A percentile compares a stretch with the other conserved stretches of the same genome.
Conservation (phyloP, 2,888 invertebrate species). For the Apamea crenata region DNA sequence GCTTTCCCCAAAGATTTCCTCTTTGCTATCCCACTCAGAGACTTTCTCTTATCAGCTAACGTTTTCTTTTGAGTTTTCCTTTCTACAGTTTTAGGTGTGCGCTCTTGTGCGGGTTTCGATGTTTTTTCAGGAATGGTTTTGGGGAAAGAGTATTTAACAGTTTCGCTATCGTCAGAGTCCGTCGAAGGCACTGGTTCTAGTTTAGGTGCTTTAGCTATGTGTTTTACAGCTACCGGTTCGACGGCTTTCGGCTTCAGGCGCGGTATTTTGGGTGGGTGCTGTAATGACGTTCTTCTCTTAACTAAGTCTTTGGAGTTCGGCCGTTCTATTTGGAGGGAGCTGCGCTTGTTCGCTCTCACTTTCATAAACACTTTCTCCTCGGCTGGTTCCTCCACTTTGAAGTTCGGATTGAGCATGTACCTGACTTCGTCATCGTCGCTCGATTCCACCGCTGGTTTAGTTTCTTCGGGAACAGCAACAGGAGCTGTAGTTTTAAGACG, state of each 20-base stretch:
- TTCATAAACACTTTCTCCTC: slow-evolving; percentile 83
- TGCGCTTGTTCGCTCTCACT: slow-evolving; percentile 83
- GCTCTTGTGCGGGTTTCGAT: slow-evolving; percentile 66
- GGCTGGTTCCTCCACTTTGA: slow-evolving; percentile 73
- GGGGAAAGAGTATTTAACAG: slow-evolving; percentile 87
- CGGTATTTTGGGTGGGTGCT: slow-evolving; percentile 84
- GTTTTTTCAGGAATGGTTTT: slow-evolving; percentile 68
- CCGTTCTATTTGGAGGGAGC: slow-evolving; percentile 84
- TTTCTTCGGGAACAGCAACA: slow-evolving; percentile 60
- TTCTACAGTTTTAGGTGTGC: slow-evolving; percentile 63
- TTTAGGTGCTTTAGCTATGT: slow-evolving; percentile 69
- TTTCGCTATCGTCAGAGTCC: slow-evolving; percentile 86
- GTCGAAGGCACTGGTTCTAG: slow-evolving; percentile 75
- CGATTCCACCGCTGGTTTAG: slow-evolving; percentile 70
- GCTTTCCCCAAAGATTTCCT: slow-evolving; percentile 81
- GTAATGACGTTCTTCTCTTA: slow-evolving; percentile 83
- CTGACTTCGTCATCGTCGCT: slow-evolving; percentile 86
- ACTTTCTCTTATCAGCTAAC: slow-evolving; percentile 79
- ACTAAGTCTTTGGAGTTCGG: slow-evolving; percentile 83
- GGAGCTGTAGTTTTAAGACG: slow-evolving; percentile 73
- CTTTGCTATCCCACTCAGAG: slow-evolving; percentile 81
- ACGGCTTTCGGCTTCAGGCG: slow-evolving; percentile 80
- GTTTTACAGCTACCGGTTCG: slow-evolving; percentile 71
- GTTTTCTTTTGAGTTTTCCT: slow-evolving; percentile 74
- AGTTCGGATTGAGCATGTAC: slow-evolving; percentile 87